These are phyloP conservation scores for Haliclystus octoradiatus DNA, from an alignment of 30 jellyfish, hydroid and myxozoan genomes.

Conservation along the genomic window DNA sequence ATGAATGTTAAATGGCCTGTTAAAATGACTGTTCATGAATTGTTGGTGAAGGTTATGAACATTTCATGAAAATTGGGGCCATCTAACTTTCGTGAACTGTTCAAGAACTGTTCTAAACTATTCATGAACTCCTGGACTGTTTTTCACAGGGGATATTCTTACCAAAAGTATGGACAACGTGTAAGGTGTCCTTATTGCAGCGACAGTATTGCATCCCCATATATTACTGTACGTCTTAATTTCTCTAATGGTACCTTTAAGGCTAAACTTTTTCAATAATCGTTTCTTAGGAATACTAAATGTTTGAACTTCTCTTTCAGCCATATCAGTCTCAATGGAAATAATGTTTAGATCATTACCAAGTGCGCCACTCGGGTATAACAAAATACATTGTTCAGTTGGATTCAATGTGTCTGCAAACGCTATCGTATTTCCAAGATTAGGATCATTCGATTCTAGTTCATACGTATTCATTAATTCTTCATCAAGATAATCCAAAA, in stretches of 20 bases:
- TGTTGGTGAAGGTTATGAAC: too few species aligned
- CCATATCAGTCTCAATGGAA: background rate
- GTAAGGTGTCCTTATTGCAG: background rate
- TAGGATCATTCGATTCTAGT: conserved; percentile 10
- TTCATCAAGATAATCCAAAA: conserved; percentile 41
- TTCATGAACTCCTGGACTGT: too few species aligned
- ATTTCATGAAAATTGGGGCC: too few species aligned
- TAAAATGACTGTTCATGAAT: too few species aligned
- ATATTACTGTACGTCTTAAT: background rate
- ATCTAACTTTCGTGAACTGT: too few species aligned
- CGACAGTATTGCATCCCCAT: background rate
- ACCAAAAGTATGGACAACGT: background rate
- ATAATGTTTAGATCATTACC: background rate
- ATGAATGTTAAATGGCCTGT: too few species aligned
- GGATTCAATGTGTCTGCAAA: background rate
- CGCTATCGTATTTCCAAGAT: conserved; percentile 46
- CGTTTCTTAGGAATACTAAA: background rate
- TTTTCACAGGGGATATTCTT: too few species aligned
- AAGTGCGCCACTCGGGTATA: background rate
- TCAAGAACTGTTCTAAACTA: too few species aligned
- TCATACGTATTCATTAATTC: conserved; percentile 32
- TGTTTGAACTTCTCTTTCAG: background rate
- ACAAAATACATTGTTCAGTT: background rate
- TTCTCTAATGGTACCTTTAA: background rate
- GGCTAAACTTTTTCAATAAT: background rate